Evolutionary conservation across 2,888 invertebrate species (phyloP).

Genomic region (Pemphredon lugubris): DNA sequence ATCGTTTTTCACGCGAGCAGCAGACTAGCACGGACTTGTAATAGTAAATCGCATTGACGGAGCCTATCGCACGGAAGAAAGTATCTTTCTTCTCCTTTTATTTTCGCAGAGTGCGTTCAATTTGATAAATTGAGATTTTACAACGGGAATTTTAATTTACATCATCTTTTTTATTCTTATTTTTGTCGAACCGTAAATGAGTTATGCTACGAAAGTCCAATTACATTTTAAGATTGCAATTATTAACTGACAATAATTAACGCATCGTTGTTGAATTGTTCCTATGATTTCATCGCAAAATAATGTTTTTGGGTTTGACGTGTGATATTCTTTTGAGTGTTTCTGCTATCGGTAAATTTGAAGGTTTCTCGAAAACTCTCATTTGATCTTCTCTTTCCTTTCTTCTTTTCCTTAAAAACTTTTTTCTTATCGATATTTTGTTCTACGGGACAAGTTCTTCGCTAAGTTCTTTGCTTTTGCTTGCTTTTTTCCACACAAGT

Average conservation of each 20-base stretch:
- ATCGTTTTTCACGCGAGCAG: too few relatives aligned
- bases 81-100: background rate
- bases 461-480: constrained; percentile 30
- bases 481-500: constrained; percentile 34
- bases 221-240: background rate
- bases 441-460: background rate
- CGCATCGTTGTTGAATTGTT: constrained; percentile 14
- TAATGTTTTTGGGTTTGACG: constrained; percentile 27
- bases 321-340: constrained; percentile 3
- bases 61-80: background rate
- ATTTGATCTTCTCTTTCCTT: background rate
- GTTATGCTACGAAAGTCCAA: constrained; percentile 2
- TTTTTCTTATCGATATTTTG: background rate
- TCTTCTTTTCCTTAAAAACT: background rate
- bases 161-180: background rate
- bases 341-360: background rate
- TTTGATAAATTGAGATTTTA: background rate
- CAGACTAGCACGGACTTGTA: too few relatives aligned
- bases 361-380: background rate
- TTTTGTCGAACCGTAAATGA: constrained; percentile 1
- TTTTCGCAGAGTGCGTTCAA: background rate
- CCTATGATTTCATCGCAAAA: constrained; percentile 28
- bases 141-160: background rate
- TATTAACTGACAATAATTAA: background rate
- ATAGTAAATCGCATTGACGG: constrained; percentile 30